phyloP scores from a whole-genome alignment of 2,113 vertebrate genomes.

The Saimiri boliviensis region DNA sequence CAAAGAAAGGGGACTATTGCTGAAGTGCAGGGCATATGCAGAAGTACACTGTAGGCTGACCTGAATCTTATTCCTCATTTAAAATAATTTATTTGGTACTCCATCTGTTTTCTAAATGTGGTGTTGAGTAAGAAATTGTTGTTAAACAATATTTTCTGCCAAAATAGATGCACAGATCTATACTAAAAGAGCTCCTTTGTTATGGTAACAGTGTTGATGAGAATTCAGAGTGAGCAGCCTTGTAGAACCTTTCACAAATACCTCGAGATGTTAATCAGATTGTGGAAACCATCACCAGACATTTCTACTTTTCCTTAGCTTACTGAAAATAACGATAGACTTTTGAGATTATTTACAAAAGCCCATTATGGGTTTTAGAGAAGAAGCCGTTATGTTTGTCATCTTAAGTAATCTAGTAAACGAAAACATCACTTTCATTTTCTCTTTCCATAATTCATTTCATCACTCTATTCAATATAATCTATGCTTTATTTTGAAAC shows the following conservation, averaged over 20 bases:
- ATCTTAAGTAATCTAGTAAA: slow-evolving; percentile 58
- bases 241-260: neutral
- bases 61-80: slow-evolving; percentile 4
- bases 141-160: slow-evolving; percentile 48
- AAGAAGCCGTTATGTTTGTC: neutral
- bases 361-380: slow-evolving; percentile 14
- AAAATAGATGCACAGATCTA: neutral
- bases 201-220: neutral
- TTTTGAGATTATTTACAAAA: slow-evolving; percentile 5
- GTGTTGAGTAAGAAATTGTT: slow-evolving; percentile 44
- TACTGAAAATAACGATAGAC: neutral
- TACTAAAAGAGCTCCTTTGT: neutral
- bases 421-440: slow-evolving; percentile 67
- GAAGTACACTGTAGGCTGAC: neutral
- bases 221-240: neutral
- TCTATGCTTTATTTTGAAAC: slow-evolving; percentile 47
- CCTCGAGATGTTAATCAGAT: neutral
- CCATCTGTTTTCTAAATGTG: slow-evolving; percentile 62
- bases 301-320: slow-evolving; percentile 18
- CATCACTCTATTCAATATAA: neutral
- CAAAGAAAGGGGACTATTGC: neutral
- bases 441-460: slow-evolving; percentile 59
- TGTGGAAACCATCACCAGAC: neutral
- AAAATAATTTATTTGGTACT: neutral
- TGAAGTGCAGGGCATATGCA: neutral